phyloP scores from a whole-genome alignment of 1,140 invertebrate species.

The Anastrepha obliqua region DNA sequence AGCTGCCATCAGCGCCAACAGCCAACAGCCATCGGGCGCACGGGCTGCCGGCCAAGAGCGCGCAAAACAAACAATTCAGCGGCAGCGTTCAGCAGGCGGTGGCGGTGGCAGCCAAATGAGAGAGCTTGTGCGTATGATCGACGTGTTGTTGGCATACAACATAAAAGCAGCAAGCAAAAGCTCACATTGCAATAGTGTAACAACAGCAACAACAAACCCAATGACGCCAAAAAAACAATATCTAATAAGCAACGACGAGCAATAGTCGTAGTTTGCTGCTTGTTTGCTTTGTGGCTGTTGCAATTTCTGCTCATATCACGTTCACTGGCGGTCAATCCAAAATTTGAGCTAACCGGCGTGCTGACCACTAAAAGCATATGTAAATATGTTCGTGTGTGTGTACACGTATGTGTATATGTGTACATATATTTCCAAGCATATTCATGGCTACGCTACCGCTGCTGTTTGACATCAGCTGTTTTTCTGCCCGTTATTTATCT shows the following conservation, averaged over 20 bases:
- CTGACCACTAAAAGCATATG: neutral
- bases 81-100: neutral
- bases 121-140: neutral
- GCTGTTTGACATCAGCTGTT: constrained; percentile 15
- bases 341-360: constrained; percentile 3
- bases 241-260: neutral
- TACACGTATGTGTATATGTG: neutral
- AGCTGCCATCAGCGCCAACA: neutral
- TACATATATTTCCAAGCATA: neutral
- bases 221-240: neutral
- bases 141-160: neutral
- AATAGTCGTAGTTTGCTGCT: neutral
- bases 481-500: constrained; percentile 36
- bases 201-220: neutral
- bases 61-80: constrained; percentile 16
- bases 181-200: neutral
- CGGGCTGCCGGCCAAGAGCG: constrained; percentile 16
- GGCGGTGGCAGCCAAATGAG: neutral
- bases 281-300: constrained; percentile 12
- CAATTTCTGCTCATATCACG: constrained; percentile 34
- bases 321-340: constrained; percentile 22
- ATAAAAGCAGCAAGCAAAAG: neutral
- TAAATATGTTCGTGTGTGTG: neutral
- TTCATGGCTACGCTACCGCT: neutral
- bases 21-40: neutral